These are phyloP conservation scores for Meriones unguiculatus DNA, from an alignment of 2,113 vertebrate species.

Conservation along the genomic window DNA sequence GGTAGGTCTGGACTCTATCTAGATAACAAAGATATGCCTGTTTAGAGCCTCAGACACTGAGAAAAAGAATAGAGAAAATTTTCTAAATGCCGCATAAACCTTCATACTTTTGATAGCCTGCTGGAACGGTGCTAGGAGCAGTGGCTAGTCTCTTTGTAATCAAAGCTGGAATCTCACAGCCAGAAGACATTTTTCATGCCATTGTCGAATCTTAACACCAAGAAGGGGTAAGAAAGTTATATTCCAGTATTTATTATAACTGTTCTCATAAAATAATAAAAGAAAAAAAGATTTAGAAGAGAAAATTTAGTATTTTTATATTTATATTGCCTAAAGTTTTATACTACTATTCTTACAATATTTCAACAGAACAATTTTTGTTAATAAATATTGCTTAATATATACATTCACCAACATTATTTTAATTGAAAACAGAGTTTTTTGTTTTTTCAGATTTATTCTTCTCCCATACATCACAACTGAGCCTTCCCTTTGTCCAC, in stretches of 20 bases:
- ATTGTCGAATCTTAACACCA: neutral
- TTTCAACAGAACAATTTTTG: neutral
- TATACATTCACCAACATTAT: neutral
- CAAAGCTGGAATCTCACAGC: neutral
- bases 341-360: neutral
- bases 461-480: neutral
- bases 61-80: neutral
- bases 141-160: neutral
- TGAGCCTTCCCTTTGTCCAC: accelerated
- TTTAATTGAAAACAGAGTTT: neutral
- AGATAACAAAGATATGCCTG: neutral
- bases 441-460: neutral
- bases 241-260: neutral
- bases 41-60: neutral
- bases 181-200: neutral
- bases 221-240: neutral
- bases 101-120: neutral
- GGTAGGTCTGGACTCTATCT: neutral
- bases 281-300: neutral
- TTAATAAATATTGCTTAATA: neutral
- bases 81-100: neutral
- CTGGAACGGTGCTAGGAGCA: neutral
- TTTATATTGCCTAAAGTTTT: neutral
- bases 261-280: neutral
- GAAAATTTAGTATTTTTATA: neutral